Evolutionary conservation across 1,140 invertebrate species (phyloP), one percentile per base, ranked within the genome.

Genomic region (Bathynomus jamesi): DNA sequence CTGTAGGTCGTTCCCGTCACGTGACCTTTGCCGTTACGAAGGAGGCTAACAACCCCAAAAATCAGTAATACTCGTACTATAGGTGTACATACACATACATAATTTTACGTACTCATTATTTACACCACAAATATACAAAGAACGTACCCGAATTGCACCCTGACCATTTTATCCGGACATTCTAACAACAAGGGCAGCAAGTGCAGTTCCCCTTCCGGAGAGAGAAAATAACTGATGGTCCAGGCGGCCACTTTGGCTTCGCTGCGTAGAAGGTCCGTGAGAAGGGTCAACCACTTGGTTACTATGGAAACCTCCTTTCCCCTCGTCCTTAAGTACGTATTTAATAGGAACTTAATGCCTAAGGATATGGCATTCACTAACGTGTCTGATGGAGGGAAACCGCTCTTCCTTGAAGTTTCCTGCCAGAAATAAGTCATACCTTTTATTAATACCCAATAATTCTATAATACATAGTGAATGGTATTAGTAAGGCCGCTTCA

Each of bases 261-360:
- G 24, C 76, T 64, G 17, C 72, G 67, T 24, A 84, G 67, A 65
- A 84, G 69, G 27, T 71, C 78, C 13, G 81, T 80, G 64, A 85
- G 77, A 21, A 81, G 70, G 21, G 80, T 78, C n/a, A 82, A 78
- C 83, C 84, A 84, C 61, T 83, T 80, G 74, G 82, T 78, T 28
- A 84, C 76, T 11, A 82, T 80, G 61, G 63, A 46, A 79, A 79
- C 80, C 32, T 82, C 79, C 77, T 81, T 83, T 62, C 80, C 80
- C 61, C 83, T 82, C 29, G 82, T 82, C 32, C 84, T 79, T 24
- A 85, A 81, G 78, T 85, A 86, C 24, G 84, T 85, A 75, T 86
- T 84, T 72, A 85, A 81, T 2, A 86, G 77, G 76, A 85, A 86
- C 63, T 82, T 81, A 28, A 86, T 74, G 65, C 83, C 80, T 28